Conservation (phyloP, 1,140 invertebrate genomes). For the Chrysoperla carnea region DNA sequence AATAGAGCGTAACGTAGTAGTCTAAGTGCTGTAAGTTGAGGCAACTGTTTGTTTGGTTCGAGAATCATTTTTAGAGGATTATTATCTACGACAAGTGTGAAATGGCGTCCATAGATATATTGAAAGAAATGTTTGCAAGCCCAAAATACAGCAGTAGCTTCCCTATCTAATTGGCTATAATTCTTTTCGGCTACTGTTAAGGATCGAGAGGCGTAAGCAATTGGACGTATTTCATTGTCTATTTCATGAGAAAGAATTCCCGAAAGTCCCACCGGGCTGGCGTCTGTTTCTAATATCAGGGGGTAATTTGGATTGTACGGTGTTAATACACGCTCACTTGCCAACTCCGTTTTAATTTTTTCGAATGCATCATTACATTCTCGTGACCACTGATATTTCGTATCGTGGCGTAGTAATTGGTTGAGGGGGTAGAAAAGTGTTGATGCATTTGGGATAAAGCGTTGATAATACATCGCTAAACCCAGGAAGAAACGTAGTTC, state of each 20-base stretch:
- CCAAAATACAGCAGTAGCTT: slow-evolving; percentile 23
- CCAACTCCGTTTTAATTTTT: slow-evolving; percentile 13
- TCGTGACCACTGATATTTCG: slow-evolving; percentile 6
- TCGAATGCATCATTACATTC: slow-evolving; percentile 13
- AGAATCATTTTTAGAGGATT: slow-evolving; percentile 27
- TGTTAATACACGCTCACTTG: slow-evolving; percentile 11
- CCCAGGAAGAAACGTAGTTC: slow-evolving; percentile 17
- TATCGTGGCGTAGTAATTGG: slow-evolving; percentile 8
- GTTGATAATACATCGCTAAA: slow-evolving; percentile 15
- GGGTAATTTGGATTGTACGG: slow-evolving; percentile 19
- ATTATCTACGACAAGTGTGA: slow-evolving; percentile 28
- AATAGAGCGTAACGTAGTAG: slow-evolving; percentile 19
- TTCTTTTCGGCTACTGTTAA: slow-evolving; percentile 22
- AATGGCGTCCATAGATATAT: slow-evolving; percentile 27
- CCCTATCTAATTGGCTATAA: slow-evolving; percentile 25
- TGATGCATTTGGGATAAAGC: slow-evolving; percentile 11
- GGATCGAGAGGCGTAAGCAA: slow-evolving; percentile 23
- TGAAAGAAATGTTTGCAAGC: slow-evolving; percentile 29
- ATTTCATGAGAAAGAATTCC: slow-evolving; percentile 20
- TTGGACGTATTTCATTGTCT: slow-evolving; percentile 15
- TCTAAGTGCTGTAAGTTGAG: slow-evolving; percentile 14
- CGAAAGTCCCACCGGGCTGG: slow-evolving; percentile 21
- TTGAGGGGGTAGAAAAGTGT: slow-evolving; percentile 5
- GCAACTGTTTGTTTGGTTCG: slow-evolving; percentile 15
- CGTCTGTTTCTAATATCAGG: slow-evolving; percentile 23